A percentile compares a stretch with the other conserved stretches of the same genome.
These are phyloP conservation scores for Shinisaurus crocodilurus DNA, from an alignment of 2,113 vertebrate species.

Conservation along the genomic window DNA sequence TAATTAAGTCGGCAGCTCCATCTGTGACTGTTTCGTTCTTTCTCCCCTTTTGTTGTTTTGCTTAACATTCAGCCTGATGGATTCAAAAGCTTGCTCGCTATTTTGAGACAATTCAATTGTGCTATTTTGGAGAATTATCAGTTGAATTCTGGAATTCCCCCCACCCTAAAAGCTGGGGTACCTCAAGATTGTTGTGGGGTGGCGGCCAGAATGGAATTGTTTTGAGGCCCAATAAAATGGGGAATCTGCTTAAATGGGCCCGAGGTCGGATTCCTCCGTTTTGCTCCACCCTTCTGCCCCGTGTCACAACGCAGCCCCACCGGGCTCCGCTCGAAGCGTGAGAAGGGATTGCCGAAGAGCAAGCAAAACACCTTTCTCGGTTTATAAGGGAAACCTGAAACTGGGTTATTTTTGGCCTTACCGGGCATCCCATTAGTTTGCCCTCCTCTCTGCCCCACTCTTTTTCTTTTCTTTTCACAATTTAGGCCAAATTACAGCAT, in stretches of 20 bases:
- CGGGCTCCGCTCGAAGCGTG: conserved; percentile 31
- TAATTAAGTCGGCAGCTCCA: too few relatives aligned
- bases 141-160: too few relatives aligned
- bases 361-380: neutral
- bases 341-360: conserved; percentile 5
- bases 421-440: neutral
- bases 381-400: conserved; percentile 47
- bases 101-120: neutral
- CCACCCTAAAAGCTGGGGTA: neutral
- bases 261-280: conserved; percentile 11
- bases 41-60: neutral
- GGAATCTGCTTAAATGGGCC: neutral
- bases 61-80: neutral
- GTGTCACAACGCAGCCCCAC: neutral
- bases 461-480: neutral
- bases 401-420: conserved; percentile 48
- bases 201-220: neutral
- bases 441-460: neutral
- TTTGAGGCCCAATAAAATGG: neutral
- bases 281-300: neutral
- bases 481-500: conserved; percentile 7
- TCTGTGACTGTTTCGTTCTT: too few relatives aligned
- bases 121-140: too few relatives aligned
- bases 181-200: too few relatives aligned
- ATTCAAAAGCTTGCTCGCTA: neutral